Evolutionary conservation across 2,797 vertebrate species (phyloP).

Genomic region (Apogon hyalosoma): DNA sequence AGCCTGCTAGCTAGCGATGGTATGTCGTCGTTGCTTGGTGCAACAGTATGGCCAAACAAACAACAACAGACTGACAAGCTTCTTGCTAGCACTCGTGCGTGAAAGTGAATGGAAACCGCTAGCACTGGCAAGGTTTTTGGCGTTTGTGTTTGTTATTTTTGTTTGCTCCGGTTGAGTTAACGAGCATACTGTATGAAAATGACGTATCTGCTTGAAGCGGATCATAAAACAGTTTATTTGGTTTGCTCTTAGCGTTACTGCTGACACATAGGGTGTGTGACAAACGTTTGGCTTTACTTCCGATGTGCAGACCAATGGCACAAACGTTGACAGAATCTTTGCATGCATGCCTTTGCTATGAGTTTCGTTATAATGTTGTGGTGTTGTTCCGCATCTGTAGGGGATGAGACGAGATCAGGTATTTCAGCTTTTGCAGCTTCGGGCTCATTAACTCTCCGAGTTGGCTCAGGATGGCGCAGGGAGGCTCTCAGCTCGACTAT

Average conservation of each 20-base stretch:
- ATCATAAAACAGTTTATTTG: background rate
- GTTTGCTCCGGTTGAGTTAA: no score
- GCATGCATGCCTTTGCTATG: background rate
- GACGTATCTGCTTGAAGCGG: constrained; percentile 1
- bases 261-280: constrained; percentile 59
- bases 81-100: constrained; percentile 8
- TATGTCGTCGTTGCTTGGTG: constrained; percentile 77
- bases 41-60: constrained; percentile 71
- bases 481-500: constrained; percentile 91
- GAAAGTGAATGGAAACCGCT: constrained; percentile 4
- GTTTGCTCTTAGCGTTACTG: constrained; percentile 28
- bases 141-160: background rate
- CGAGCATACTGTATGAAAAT: background rate
- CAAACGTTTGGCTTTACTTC: constrained; percentile 10
- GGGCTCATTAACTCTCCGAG: constrained; percentile 88
- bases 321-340: constrained; percentile 5
- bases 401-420: constrained; percentile 89
- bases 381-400: constrained; percentile 62
- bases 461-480: constrained; percentile 94
- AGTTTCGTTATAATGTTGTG: constrained; percentile 15
- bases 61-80: constrained; percentile 60
- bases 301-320: background rate
- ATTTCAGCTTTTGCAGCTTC: constrained; percentile 87
- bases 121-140: background rate
- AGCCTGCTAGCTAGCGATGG: constrained; percentile 61